Percentiles rank a stretch among this genome's conserved stretches.
Conservation (phyloP, 2,797 vertebrate species). For the Melopsittacus undulatus region DNA sequence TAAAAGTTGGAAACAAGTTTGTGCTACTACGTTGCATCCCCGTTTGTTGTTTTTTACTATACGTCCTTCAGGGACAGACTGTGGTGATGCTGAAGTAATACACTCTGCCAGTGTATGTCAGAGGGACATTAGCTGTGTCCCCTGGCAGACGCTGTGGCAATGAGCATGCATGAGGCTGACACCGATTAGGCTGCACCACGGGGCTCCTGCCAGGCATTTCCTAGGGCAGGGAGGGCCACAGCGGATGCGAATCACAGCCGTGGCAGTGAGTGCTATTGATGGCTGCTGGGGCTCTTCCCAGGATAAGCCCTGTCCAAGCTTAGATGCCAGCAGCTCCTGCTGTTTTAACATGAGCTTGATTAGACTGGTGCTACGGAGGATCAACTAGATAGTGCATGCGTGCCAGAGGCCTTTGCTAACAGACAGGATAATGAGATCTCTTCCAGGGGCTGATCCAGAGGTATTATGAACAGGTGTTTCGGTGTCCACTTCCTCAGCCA, state of each 20-base stretch:
- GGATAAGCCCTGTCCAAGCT: not conserved
- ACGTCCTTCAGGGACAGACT: not conserved
- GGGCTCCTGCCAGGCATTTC: not conserved
- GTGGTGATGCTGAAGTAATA: not conserved
- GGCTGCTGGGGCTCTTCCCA: constrained; percentile 52
- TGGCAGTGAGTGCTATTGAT: not conserved
- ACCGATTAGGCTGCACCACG: not conserved
- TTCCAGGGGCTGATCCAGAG: not conserved
- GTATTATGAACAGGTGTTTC: not conserved
- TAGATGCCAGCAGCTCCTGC: constrained; percentile 54
- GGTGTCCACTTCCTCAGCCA: not conserved
- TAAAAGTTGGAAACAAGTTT: not conserved
- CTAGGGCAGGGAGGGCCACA: not conserved
- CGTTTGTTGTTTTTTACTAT: not conserved
- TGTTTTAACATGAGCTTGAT: constrained; percentile 55
- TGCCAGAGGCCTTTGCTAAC: constrained; percentile 38
- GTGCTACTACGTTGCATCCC: not conserved
- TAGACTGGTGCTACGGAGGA: not conserved
- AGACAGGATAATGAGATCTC: not conserved
- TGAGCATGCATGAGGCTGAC: not conserved
- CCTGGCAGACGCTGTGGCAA: not conserved
- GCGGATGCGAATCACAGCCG: not conserved
- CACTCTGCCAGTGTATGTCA: not conserved
- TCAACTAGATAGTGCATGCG: not conserved
- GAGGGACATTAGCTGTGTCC: not conserved